Evolutionary conservation across 2,888 invertebrate species (phyloP), one percentile per base, ranked within the genome.

Genomic region (Caprella mutica): DNA sequence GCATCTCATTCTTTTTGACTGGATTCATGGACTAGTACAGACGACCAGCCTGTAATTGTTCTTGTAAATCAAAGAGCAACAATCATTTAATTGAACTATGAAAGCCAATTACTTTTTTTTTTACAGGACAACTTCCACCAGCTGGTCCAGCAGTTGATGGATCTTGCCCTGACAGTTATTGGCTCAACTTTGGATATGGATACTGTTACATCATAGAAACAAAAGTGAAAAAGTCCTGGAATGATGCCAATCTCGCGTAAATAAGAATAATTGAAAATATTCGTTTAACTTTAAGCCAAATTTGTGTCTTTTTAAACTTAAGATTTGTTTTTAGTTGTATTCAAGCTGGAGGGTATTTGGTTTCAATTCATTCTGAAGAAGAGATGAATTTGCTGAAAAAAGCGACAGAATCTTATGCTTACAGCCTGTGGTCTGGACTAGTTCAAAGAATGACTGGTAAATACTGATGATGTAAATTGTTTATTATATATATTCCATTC

Each of bases 381-480:
- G 61, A 61, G 33, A 38, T 54, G 39, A n/a, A 38, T 4, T 43
- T 60, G 6, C 42, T 60, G 6, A 29, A 12, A 3, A 19, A 30
- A 27, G 40, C 52, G 14, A 52, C 51, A 8, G 9, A 44, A 6
- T 40, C 29, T 24, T 26, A 38, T 26, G 24, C n/a, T 9, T 19
- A 50, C 8, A 56, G 51, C 23, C 17, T 57, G 24, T 61, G 61
- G 61, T 54, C 54, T n/a, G 60, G 60, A 29, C 54, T 60, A 12
- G 12, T 54, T n/a, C 56, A 56, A 21, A 43, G n/a, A 5, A 23
- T 9, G 5, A n/a, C 43, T 3, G 51, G 60, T 60, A 23, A 46
- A 29, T 9, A 17, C 23, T 5, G 8, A 26, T 17, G 42, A 21
- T 12, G 9, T 42, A 42, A 9, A 21, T 12, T 9, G 17, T n/a